Evolutionary conservation across 2,113 vertebrate species (phyloP).

Genomic region (Thunnus thynnus): DNA sequence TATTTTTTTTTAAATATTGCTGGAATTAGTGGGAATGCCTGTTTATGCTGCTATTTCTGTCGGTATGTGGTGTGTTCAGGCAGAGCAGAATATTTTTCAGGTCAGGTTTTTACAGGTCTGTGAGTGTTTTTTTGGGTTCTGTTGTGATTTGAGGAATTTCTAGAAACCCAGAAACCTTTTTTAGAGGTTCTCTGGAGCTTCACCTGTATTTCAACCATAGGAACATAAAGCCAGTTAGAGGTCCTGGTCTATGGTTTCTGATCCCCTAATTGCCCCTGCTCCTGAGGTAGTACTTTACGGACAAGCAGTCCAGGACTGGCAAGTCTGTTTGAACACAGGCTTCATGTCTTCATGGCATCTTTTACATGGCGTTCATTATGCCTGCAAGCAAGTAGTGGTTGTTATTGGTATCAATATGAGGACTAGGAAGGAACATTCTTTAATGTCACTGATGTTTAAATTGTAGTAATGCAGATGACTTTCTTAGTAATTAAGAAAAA

Average conservation of each 20-base stretch:
- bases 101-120: background rate
- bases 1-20: conserved; percentile 7
- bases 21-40: conserved; percentile 1
- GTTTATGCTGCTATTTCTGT: conserved; percentile 3
- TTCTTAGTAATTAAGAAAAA: too few species aligned
- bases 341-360: too few species aligned
- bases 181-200: background rate
- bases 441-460: background rate
- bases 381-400: background rate
- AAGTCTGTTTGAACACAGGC: too few species aligned
- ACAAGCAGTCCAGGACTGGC: too few species aligned
- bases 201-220: background rate
- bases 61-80: background rate
- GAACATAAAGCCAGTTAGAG: background rate
- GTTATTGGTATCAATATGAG: too few species aligned
- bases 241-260: background rate
- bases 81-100: background rate
- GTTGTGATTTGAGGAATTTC: conserved; percentile 12
- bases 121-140: background rate
- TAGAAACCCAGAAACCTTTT: background rate
- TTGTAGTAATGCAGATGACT: background rate
- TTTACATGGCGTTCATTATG: background rate
- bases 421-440: background rate
- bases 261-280: background rate
- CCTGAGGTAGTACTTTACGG: background rate